These are phyloP conservation scores for Sebastes miniatus DNA, from an alignment of 2,797 vertebrate species.

Conservation along the genomic window DNA sequence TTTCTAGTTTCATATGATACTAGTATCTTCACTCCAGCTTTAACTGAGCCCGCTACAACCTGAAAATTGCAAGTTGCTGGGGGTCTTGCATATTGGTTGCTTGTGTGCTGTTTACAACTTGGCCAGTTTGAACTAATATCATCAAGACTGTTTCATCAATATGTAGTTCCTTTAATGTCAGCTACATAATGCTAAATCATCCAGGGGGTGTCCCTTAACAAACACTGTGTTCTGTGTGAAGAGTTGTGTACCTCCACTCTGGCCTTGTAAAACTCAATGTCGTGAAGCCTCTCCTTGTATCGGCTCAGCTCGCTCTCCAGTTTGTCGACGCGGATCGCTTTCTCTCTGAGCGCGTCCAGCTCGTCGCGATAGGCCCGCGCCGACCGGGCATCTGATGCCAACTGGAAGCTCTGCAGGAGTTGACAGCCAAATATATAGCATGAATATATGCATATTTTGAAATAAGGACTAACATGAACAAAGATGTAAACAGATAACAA, in stretches of 20 bases:
- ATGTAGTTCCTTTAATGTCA: neutral
- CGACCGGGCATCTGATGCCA: slow-evolving; percentile 93
- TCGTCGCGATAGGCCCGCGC: slow-evolving; percentile 95
- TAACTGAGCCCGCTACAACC: no score
- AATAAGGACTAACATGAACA: neutral
- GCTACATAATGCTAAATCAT: neutral
- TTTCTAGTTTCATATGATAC: no score
- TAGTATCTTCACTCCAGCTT: no score
- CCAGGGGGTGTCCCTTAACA: neutral
- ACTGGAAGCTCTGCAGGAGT: slow-evolving; percentile 88
- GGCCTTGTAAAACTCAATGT: slow-evolving; percentile 98
- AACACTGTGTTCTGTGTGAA: neutral
- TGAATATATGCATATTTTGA: neutral
- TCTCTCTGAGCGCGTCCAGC: slow-evolving; percentile 94
- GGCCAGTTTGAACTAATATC: neutral
- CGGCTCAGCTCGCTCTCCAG: slow-evolving; percentile 95
- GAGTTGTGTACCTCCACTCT: slow-evolving; percentile 89
- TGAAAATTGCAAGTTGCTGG: no score
- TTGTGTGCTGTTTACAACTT: neutral
- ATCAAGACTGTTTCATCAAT: neutral
- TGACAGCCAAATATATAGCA: neutral
- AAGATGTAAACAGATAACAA: neutral
- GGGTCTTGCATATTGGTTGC: neutral
- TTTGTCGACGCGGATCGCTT: slow-evolving; percentile 95
- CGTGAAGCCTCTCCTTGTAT: slow-evolving; percentile 95